These are phyloP conservation scores for Turdus rufiventris DNA, from an alignment of 2,113 vertebrate genomes.

Conservation along the genomic window DNA sequence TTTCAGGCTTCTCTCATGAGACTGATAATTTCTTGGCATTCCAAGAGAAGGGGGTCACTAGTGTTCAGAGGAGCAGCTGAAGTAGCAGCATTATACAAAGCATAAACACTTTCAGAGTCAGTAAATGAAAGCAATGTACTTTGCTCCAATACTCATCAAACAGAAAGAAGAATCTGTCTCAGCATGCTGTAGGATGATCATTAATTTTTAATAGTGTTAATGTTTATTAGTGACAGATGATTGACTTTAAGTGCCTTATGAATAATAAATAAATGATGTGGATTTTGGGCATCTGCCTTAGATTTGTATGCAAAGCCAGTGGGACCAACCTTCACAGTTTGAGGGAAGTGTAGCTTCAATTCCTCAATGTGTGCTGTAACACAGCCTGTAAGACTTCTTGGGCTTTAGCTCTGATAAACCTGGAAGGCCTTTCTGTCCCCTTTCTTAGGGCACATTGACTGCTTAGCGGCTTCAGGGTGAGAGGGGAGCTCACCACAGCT, in stretches of 20 bases:
- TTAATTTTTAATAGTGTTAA: constrained; percentile 76
- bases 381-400: background rate
- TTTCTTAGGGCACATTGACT: constrained; percentile 9
- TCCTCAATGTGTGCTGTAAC: background rate
- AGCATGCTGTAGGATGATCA: constrained; percentile 43
- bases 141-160: constrained; percentile 61
- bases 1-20: background rate
- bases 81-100: background rate
- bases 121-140: constrained; percentile 9
- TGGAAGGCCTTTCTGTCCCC: background rate
- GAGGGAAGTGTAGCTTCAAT: background rate
- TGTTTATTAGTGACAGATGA: constrained; percentile 74
- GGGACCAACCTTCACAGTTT: constrained; percentile 31
- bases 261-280: constrained; percentile 70
- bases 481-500: constrained; percentile 56
- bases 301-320: constrained; percentile 48
- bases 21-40: constrained; percentile 19
- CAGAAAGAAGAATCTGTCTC: constrained; percentile 61
- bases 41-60: background rate
- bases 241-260: constrained; percentile 67
- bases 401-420: constrained; percentile 25
- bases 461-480: constrained; percentile 22
- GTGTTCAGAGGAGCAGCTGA: background rate
- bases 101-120: constrained; percentile 2
- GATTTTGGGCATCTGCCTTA: constrained; percentile 51